phyloP scores from a whole-genome alignment of 92 coral and sea anemone species.

The Siderastrea siderea region DNA sequence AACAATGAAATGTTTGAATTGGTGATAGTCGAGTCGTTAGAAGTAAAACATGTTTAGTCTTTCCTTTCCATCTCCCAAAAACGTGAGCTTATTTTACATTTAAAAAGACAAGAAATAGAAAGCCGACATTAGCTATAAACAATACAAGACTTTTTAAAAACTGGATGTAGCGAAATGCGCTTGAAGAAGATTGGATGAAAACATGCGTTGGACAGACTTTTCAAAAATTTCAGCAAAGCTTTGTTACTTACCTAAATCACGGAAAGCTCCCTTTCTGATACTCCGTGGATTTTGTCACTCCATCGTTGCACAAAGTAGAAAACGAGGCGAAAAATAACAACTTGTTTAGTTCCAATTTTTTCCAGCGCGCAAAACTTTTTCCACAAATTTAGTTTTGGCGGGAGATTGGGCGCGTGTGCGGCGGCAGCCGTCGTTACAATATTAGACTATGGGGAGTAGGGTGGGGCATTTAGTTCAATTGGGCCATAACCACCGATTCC shows the following conservation, averaged over 20 bases:
- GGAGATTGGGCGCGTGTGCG: slow-evolving; percentile 19
- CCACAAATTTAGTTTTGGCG: slow-evolving; percentile 24
- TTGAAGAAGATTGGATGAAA: no score
- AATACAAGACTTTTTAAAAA: no score
- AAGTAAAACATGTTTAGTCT: no score
- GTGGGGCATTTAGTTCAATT: not conserved
- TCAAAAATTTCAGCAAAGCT: no score
- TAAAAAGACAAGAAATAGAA: no score
- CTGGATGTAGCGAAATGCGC: no score
- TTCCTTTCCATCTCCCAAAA: no score
- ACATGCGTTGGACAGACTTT: no score
- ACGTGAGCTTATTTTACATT: no score
- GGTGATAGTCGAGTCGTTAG: no score
- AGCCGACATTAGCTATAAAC: no score
- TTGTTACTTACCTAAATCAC: not conserved
- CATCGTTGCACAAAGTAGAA: not conserved
- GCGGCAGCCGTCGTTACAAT: slow-evolving; percentile 6
- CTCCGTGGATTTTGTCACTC: not conserved
- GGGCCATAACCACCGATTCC: not conserved
- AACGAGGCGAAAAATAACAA: not conserved
- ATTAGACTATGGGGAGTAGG: slow-evolving; percentile 10
- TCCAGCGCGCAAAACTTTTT: not conserved
- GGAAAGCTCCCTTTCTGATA: not conserved
- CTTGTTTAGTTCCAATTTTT: not conserved
- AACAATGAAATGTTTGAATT: no score